Evolutionary conservation across 53 echinoderm and acorn worm species (phyloP).

Genomic region (Patiria pectinifera): DNA sequence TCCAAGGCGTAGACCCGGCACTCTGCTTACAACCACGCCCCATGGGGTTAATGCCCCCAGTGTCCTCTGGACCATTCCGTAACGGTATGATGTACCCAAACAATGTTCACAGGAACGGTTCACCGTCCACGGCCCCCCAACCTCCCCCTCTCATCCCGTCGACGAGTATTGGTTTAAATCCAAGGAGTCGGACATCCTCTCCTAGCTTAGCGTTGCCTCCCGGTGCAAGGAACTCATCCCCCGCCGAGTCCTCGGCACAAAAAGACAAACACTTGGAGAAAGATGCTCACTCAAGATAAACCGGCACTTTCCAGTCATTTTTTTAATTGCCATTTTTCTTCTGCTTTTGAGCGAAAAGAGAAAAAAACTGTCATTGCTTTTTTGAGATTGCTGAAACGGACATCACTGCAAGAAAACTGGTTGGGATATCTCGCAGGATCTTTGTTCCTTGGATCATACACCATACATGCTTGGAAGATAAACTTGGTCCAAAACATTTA

Average conservation of each 20-base stretch:
- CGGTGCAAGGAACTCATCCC: slow-evolving; percentile 83
- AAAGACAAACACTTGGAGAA: slow-evolving; percentile 85
- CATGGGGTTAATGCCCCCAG: slow-evolving; percentile 60
- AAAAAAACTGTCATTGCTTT: background rate
- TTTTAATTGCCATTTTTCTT: background rate
- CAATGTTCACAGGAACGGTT: slow-evolving; percentile 84
- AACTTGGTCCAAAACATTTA: background rate
- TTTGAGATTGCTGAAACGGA: slow-evolving; percentile 13
- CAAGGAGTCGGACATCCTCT: slow-evolving; percentile 67
- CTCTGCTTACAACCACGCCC: slow-evolving; percentile 67
- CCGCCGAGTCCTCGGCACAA: slow-evolving; percentile 64
- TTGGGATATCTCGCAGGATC: background rate
- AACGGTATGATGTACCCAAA: slow-evolving; percentile 85
- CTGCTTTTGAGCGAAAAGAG: background rate
- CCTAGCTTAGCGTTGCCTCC: slow-evolving; percentile 72
- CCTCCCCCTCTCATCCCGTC: slow-evolving; percentile 93
- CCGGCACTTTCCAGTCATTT: background rate
- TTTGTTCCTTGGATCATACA: background rate
- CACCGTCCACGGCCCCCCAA: slow-evolving; percentile 83
- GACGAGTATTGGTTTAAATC: slow-evolving; percentile 62
- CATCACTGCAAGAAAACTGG: background rate
- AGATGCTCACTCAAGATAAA: slow-evolving; percentile 85
- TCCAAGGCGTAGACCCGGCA: slow-evolving; percentile 73
- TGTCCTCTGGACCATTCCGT: slow-evolving; percentile 73
- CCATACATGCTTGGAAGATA: background rate